These are phyloP conservation scores for Propsilocerus akamusi DNA, from an alignment of 1,140 invertebrate genomes.

Conservation along the genomic window DNA sequence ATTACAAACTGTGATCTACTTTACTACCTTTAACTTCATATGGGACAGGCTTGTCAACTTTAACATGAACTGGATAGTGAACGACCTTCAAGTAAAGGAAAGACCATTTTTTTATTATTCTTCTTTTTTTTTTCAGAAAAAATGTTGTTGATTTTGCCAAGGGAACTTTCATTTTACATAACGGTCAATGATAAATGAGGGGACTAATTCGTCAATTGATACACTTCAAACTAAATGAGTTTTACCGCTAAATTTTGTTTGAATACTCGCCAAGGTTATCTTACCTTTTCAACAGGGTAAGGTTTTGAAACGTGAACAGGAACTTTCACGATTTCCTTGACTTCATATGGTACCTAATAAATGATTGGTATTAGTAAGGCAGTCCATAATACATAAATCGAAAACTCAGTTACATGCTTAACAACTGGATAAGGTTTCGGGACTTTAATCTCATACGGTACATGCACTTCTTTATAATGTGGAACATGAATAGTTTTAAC, in stretches of 20 bases:
- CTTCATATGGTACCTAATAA: conserved; percentile 29
- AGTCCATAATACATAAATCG: background rate
- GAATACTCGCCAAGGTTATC: no score
- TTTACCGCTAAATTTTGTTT: no score
- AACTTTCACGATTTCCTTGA: conserved; percentile 43
- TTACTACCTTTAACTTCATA: conserved; percentile 49
- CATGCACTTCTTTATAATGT: conserved; percentile 25
- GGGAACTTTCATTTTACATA: no score
- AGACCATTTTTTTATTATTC: no score
- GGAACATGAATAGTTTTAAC: conserved; percentile 32
- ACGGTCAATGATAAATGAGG: no score
- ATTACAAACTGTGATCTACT: conserved; percentile 41
- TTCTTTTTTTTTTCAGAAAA: no score
- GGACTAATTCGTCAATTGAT: no score
- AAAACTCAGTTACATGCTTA: conserved; percentile 25
- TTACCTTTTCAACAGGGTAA: conserved; percentile 48
- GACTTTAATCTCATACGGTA: conserved; percentile 35
- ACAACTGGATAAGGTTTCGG: conserved; percentile 37
- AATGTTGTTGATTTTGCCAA: no score
- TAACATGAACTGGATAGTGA: conserved; percentile 41
- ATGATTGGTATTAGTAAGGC: background rate
- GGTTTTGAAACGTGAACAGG: conserved; percentile 38
- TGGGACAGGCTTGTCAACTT: conserved; percentile 38
- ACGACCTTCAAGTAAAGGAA: no score
- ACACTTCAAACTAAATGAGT: no score